Evolutionary conservation across 2,113 vertebrate genomes (phyloP).

Genomic region (Forbesichthys papilliferus): DNA sequence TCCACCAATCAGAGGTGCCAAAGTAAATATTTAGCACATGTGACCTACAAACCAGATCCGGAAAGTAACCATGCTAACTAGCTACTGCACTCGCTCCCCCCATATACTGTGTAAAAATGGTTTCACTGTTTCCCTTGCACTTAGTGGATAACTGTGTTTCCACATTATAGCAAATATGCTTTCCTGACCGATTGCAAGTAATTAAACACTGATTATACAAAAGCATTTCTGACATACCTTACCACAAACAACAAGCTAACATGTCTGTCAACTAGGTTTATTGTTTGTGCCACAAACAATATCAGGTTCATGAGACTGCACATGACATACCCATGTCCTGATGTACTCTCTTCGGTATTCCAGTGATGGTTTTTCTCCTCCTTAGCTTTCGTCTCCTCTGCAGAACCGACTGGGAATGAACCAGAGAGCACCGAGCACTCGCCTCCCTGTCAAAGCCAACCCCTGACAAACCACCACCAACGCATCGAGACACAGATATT

Average conservation of each 20-base stretch:
- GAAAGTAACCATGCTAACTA: too few relatives aligned
- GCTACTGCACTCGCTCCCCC: too few relatives aligned
- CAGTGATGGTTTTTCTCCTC: slow-evolving; percentile 98
- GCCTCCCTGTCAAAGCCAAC: slow-evolving; percentile 99
- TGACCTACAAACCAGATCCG: too few relatives aligned
- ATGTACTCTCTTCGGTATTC: slow-evolving; percentile 97
- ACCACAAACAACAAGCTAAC: background rate
- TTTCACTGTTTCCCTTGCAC: too few relatives aligned
- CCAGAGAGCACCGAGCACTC: slow-evolving; percentile 96
- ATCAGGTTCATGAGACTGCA: background rate
- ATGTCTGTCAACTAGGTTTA: background rate
- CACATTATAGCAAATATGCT: too few relatives aligned
- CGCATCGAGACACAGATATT: background rate
- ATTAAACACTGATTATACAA: too few relatives aligned
- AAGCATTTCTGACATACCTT: too few relatives aligned
- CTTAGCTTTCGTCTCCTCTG: slow-evolving; percentile 95
- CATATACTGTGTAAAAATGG: too few relatives aligned
- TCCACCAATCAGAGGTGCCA: too few relatives aligned
- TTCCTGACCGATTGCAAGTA: too few relatives aligned
- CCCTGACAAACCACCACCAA: slow-evolving; percentile 75
- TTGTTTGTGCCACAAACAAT: background rate
- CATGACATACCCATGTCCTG: slow-evolving; percentile 92
- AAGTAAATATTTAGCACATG: too few relatives aligned
- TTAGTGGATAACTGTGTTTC: too few relatives aligned
- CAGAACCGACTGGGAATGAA: slow-evolving; percentile 98